Percentiles rank a stretch among this genome's conserved stretches.
Evolutionary conservation across 2,797 vertebrate genomes (phyloP).

Genomic region (Eulemur coronatus): DNA sequence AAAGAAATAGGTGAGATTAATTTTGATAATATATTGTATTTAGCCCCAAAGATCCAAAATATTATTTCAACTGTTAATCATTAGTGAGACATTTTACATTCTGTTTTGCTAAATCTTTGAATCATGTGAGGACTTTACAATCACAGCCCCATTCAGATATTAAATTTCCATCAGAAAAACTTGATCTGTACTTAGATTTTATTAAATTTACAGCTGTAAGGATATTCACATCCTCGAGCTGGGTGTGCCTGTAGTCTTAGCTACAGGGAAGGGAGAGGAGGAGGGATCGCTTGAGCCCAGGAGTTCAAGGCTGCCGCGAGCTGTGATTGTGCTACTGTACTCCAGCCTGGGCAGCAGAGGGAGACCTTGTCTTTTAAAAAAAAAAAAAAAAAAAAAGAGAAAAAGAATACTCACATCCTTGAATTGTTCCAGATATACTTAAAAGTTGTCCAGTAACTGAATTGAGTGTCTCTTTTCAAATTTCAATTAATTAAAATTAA

Average conservation of each 20-base stretch:
- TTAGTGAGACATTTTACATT: background rate
- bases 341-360: background rate
- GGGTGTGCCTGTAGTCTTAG: background rate
- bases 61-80: conserved; percentile 7
- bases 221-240: background rate
- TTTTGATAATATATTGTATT: background rate
- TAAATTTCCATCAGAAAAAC: conserved; percentile 11
- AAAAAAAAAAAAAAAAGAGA: no score
- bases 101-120: background rate
- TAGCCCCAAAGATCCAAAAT: background rate
- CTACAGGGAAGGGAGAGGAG: background rate
- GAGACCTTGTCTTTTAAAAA: background rate
- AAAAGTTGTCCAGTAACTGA: background rate
- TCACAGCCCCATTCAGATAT: background rate
- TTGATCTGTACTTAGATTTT: background rate
- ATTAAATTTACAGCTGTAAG: background rate
- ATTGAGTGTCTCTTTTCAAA: background rate
- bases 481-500: background rate
- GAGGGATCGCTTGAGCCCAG: background rate
- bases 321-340: background rate
- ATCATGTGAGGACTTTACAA: background rate
- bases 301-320: background rate
- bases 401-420: background rate
- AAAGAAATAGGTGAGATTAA: background rate
- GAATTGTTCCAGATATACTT: background rate